Evolutionary conservation across 2,888 invertebrate species (phyloP).

Genomic region (Theretra japonica): DNA sequence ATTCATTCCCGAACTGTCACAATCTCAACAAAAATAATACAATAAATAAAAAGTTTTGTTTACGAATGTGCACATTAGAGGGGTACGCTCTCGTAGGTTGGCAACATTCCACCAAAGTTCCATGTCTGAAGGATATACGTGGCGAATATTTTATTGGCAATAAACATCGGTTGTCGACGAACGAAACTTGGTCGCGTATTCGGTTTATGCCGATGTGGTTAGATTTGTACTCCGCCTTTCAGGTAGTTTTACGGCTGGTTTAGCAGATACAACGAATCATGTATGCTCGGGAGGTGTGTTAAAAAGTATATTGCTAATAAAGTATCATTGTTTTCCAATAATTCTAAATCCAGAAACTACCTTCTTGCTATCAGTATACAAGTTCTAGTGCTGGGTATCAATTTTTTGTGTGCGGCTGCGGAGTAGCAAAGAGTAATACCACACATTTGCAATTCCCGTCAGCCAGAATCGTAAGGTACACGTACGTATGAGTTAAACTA

Average conservation of each 20-base stretch:
- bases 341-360: too few species aligned
- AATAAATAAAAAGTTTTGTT: slow-evolving; percentile 21
- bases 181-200: neutral
- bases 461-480: too few species aligned
- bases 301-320: too few species aligned
- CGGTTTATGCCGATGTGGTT: neutral
- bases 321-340: too few species aligned
- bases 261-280: neutral
- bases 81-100: slow-evolving; percentile 34
- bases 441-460: too few species aligned
- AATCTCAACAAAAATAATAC: neutral
- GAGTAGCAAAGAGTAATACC: too few species aligned
- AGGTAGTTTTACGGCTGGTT: neutral
- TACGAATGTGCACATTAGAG: neutral
- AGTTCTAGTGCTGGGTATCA: too few species aligned
- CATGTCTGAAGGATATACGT: slow-evolving; percentile 43
- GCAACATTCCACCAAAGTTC: slow-evolving; percentile 43
- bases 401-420: too few species aligned
- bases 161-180: slow-evolving; percentile 39
- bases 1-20: neutral
- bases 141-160: slow-evolving; percentile 39
- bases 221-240: neutral
- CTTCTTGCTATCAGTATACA: too few species aligned
- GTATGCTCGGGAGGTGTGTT: neutral
- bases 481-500: too few species aligned